Evolutionary conservation across 2,113 vertebrate species (phyloP).

Genomic region (Pteronura brasiliensis): DNA sequence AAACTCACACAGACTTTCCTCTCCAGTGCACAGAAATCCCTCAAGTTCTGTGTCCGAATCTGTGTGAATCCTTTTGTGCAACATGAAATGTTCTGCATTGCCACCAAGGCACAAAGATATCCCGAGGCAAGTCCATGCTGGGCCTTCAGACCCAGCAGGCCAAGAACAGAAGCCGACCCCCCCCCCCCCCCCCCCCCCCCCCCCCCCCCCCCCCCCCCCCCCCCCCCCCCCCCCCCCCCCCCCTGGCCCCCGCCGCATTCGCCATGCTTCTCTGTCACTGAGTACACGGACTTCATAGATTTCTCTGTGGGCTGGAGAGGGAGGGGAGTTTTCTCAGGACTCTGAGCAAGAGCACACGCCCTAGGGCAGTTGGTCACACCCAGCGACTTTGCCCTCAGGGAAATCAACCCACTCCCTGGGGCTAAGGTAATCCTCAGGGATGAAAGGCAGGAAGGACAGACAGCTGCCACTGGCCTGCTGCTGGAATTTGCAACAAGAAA

Average conservation of each 20-base stretch:
- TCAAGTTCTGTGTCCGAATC: neutral
- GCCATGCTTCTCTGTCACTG: neutral
- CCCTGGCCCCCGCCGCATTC: accelerated
- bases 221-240: accelerated
- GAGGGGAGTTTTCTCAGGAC: neutral
- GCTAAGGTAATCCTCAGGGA: neutral
- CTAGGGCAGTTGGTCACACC: neutral
- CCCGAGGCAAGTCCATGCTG: neutral
- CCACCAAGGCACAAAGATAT: neutral
- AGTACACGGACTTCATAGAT: neutral
- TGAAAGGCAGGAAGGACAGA: neutral
- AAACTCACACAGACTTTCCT: neutral
- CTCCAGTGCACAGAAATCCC: neutral
- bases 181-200: too few relatives aligned
- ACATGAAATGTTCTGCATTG: neutral
- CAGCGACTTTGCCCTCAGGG: neutral
- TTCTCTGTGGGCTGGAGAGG: neutral
- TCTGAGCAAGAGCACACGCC: accelerated
- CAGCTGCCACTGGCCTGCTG: accelerated
- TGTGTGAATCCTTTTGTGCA: neutral
- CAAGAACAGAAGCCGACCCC: neutral
- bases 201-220: accelerated
- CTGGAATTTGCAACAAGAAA: neutral
- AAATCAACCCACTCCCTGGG: neutral
- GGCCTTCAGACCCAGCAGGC: neutral